Evolutionary conservation across 2,888 invertebrate genomes (phyloP).

Genomic region (Pyrgus malvae): DNA sequence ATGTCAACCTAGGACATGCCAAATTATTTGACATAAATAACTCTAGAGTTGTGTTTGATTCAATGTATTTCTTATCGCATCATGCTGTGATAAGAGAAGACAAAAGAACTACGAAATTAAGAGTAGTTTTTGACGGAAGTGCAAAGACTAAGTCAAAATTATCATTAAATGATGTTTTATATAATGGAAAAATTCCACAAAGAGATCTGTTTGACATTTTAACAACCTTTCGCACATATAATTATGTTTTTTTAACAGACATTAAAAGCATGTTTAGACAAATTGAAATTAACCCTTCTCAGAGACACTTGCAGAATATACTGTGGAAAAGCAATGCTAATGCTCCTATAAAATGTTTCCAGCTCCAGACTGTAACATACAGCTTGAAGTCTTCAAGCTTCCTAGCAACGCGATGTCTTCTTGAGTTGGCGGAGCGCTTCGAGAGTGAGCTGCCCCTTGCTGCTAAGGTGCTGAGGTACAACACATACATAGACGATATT

Average conservation of each 20-base stretch:
- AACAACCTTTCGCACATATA: slow-evolving; percentile 22
- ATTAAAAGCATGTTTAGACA: slow-evolving; percentile 34
- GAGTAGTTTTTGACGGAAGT: slow-evolving; percentile 18
- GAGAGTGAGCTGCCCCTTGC: slow-evolving; percentile 20
- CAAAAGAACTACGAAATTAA: slow-evolving; percentile 2
- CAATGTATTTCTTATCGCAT: background rate
- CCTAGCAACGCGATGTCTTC: slow-evolving; percentile 31
- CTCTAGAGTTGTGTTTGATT: background rate
- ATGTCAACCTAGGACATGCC: background rate
- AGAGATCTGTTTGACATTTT: slow-evolving; percentile 32
- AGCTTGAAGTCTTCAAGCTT: slow-evolving; percentile 31
- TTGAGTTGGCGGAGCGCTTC: slow-evolving; percentile 24
- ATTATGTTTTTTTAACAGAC: slow-evolving; percentile 27
- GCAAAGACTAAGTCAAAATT: slow-evolving; percentile 21
- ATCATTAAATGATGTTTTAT: slow-evolving; percentile 24
- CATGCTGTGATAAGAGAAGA: background rate
- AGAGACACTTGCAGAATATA: slow-evolving; percentile 33
- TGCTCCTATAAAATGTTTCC: slow-evolving; percentile 29
- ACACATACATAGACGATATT: slow-evolving; percentile 28
- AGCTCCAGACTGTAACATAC: slow-evolving; percentile 33
- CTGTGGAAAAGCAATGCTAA: slow-evolving; percentile 33
- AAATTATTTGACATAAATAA: background rate
- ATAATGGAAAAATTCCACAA: slow-evolving; percentile 29
- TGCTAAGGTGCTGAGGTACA: slow-evolving; percentile 21
- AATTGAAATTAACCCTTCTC: background rate